Evolutionary conservation across 2,888 invertebrate genomes (phyloP), one percentile per base, ranked within the genome.

Genomic region (Campoplex capitator): DNA sequence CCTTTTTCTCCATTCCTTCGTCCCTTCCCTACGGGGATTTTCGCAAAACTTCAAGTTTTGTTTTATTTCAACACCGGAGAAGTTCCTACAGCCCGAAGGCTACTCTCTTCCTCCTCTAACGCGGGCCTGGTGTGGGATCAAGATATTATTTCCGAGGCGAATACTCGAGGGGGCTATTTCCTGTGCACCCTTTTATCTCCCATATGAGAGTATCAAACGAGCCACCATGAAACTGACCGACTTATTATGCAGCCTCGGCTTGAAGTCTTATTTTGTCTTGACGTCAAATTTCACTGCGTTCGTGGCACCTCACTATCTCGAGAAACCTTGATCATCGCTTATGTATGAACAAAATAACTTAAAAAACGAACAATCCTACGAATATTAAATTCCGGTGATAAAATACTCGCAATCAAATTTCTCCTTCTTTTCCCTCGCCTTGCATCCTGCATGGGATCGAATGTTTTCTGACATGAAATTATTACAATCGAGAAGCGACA

Each of bases 111-210:
- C 16, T 62, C 32, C 62, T 35, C 3, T 65, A 62, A 67, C 77
- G 42, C 56, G 42, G 23, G 0, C 23, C 23, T 70, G 78, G 48
- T 74, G 77, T 54, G 84, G 74, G 86, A 86, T 86, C 84, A 86
- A 86, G 86, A 86, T 86, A 86, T 86, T 86, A 86, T 84, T 86
- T 86, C 45, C 86, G 23, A 74, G 84, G 81, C 62, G 70, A 78
- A 81, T 77, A 56, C 74, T 2, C 73, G 54, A 75, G 56, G 67
- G 51, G 48, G 38, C 45, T 67, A 78, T 84, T 84, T 87, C 73
- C 77, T 54, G 32, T 16, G 62, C 54, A 74, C 48, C 70, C 65
- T 67, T 58, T 58, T 82, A 35, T 73, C 38, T 45, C 54, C 42
- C 70, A 51, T 73, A 77, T 58, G 62, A 13, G 51, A 38, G 67